Percentiles rank a stretch among this genome's conserved stretches.
Evolutionary conservation across 2,888 invertebrate genomes (phyloP).

Genomic region (Amiota mariae): DNA sequence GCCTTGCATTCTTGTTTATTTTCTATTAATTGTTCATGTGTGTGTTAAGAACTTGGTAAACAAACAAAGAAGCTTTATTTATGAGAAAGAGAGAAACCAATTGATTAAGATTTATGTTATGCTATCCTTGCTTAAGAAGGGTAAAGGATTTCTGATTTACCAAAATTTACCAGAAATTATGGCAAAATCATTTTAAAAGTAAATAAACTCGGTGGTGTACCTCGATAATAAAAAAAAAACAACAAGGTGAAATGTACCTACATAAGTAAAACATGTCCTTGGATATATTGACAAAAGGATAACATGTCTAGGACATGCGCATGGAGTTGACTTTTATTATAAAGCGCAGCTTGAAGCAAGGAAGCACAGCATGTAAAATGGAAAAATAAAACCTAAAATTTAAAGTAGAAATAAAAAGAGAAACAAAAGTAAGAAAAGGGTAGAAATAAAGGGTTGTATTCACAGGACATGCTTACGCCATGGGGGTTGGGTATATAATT

Average conservation of each 20-base stretch:
- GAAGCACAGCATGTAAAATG: constrained; percentile 1
- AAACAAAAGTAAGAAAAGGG: neutral
- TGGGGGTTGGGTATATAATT: neutral
- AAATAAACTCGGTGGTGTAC: constrained; percentile 23
- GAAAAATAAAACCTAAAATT: neutral
- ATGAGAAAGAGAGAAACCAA: neutral
- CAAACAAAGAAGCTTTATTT: neutral
- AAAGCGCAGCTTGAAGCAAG: constrained; percentile 6
- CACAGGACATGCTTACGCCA: constrained; percentile 1
- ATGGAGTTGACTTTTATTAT: constrained; percentile 28
- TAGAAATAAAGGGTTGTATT: constrained; percentile 17
- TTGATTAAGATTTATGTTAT: neutral
- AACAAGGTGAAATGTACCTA: neutral
- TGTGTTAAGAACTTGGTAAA: neutral
- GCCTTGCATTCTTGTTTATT: neutral
- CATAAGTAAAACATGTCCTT: neutral
- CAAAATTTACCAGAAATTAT: constrained; percentile 23
- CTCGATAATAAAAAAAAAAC: neutral
- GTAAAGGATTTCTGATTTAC: neutral
- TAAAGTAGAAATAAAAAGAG: constrained; percentile 11
- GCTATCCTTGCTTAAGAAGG: neutral
- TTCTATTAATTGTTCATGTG: neutral
- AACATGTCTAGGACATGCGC: constrained; percentile 21
- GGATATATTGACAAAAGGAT: constrained; percentile 18
- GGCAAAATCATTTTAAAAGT: constrained; percentile 22